These are phyloP conservation scores for Bradypus variegatus DNA, from an alignment of 2,797 vertebrate genomes.

Conservation along the genomic window DNA sequence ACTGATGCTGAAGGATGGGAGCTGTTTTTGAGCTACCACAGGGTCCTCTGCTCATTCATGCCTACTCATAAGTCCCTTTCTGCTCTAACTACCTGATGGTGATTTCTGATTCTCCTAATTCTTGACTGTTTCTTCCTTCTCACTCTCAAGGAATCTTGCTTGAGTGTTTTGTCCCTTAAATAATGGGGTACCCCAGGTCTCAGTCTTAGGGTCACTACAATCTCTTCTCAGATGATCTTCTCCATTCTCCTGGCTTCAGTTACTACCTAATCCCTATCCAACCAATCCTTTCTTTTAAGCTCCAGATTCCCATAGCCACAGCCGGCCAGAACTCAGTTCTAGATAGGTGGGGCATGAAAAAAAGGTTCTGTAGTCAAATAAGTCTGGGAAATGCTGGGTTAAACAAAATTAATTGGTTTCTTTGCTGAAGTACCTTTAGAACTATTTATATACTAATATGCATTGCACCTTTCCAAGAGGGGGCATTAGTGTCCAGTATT, in stretches of 20 bases:
- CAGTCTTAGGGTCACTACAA: background rate
- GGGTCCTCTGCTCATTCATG: background rate
- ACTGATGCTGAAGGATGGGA: background rate
- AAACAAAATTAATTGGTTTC: background rate
- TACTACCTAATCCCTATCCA: background rate
- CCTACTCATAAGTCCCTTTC: background rate
- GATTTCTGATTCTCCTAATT: slow-evolving; percentile 3
- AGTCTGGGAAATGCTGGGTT: background rate
- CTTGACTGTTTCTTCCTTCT: background rate
- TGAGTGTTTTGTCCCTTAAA: background rate
- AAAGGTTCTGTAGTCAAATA: background rate
- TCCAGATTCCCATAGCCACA: background rate
- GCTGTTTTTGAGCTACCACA: background rate
- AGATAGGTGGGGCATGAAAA: background rate
- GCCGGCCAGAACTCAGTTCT: background rate
- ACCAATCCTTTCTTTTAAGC: background rate
- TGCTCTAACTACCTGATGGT: background rate
- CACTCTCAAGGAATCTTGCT: background rate
- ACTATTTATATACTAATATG: background rate
- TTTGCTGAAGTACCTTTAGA: background rate
- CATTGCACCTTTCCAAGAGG: background rate
- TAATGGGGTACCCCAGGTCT: background rate
- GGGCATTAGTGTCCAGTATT: background rate
- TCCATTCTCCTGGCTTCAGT: background rate
- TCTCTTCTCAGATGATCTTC: background rate